A percentile compares a stretch with the other conserved stretches of the same genome.
These are phyloP conservation scores for Leistus spinibarbis DNA, from an alignment of 2,888 invertebrate species.

Conservation along the genomic window DNA sequence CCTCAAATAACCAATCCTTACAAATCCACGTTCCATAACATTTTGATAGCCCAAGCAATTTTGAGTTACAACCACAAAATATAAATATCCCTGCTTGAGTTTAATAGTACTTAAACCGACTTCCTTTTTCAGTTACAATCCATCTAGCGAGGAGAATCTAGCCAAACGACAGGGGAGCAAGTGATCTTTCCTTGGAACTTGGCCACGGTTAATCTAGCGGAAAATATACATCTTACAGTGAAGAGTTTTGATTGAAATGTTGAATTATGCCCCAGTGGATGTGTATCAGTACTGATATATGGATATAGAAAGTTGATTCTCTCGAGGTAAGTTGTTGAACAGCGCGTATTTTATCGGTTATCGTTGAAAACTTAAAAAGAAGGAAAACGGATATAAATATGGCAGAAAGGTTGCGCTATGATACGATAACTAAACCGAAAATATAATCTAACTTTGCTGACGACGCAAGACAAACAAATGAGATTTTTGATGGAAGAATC, in stretches of 20 bases:
- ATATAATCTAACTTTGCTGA: constrained; percentile 10
- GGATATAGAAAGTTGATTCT: constrained; percentile 30
- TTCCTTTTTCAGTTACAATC: constrained; percentile 23
- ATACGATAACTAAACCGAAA: too few relatives aligned
- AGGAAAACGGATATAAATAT: constrained; percentile 21
- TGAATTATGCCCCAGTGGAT: constrained; percentile 33
- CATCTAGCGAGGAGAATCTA: constrained; percentile 9
- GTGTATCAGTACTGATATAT: constrained; percentile 23
- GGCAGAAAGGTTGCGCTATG: too few relatives aligned
- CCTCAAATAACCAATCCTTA: constrained; percentile 2
- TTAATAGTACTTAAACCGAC: constrained; percentile 19
- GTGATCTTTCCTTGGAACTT: constrained; percentile 20
- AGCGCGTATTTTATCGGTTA: constrained; percentile 20
- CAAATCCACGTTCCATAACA: not conserved
- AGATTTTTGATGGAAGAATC: constrained; percentile 25
- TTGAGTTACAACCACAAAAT: constrained; percentile 20
- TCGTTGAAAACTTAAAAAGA: constrained; percentile 29
- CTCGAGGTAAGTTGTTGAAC: constrained; percentile 16
- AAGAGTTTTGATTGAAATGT: constrained; percentile 38
- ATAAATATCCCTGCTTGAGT: constrained; percentile 30
- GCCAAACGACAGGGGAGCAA: not conserved
- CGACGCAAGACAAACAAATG: not conserved
- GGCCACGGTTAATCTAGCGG: constrained; percentile 32
- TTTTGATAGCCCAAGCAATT: constrained; percentile 11
- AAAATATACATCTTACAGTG: constrained; percentile 32